These are phyloP conservation scores for Cyanoliseus patagonus DNA, from an alignment of 2,113 vertebrate genomes.

Conservation along the genomic window DNA sequence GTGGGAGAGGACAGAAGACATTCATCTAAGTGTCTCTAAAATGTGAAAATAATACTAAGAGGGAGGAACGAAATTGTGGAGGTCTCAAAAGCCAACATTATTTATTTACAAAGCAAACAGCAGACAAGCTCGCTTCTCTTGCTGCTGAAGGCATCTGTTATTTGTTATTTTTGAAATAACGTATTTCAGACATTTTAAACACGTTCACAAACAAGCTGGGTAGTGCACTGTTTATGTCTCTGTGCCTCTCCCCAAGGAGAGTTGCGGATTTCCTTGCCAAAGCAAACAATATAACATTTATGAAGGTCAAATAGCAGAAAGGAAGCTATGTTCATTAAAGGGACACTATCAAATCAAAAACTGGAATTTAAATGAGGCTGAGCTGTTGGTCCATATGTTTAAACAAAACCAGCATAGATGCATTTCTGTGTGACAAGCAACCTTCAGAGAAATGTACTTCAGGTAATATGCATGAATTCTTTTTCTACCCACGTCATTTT, in stretches of 20 bases:
- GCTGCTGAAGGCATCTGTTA: slow-evolving; percentile 14
- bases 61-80: neutral
- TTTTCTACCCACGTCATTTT: neutral
- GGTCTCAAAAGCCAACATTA: slow-evolving; percentile 19
- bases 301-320: slow-evolving; percentile 33
- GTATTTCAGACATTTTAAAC: slow-evolving; percentile 46
- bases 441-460: neutral
- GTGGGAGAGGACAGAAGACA: neutral
- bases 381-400: neutral
- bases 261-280: slow-evolving; percentile 37
- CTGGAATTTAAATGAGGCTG: neutral
- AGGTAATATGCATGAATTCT: neutral
- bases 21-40: neutral
- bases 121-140: neutral
- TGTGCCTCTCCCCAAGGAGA: slow-evolving; percentile 33
- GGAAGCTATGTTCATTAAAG: slow-evolving; percentile 15
- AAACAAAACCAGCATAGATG: neutral
- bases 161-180: slow-evolving; percentile 27
- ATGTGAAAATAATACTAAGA: neutral
- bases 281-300: slow-evolving; percentile 52
- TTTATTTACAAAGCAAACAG: slow-evolving; percentile 51
- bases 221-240: slow-evolving; percentile 21
- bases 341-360: neutral
- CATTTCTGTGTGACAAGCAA: neutral
- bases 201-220: neutral